These are phyloP conservation scores for Bradypodion pumilum DNA, from an alignment of 2,797 vertebrate species.

Conservation along the genomic window DNA sequence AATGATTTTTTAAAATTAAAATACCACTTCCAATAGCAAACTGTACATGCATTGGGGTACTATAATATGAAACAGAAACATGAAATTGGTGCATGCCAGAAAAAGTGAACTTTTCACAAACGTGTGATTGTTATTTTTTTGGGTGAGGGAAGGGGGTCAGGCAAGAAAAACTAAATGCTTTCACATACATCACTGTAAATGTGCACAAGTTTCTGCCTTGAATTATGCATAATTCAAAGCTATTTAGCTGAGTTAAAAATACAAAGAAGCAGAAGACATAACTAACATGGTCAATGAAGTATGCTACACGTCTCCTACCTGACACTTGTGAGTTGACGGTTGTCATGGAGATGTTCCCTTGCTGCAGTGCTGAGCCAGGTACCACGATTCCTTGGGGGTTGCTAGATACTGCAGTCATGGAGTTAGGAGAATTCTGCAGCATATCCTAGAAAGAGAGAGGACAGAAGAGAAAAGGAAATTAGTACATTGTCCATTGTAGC, in stretches of 20 bases:
- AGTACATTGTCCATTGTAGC: not conserved
- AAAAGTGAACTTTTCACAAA: no score
- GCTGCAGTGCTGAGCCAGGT: conserved; percentile 87
- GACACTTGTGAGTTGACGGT: conserved; percentile 90
- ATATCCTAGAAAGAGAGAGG: conserved; percentile 81
- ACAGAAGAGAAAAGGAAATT: not conserved
- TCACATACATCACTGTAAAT: not conserved
- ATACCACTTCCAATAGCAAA: not conserved
- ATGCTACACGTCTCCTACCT: conserved; percentile 76
- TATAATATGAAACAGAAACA: not conserved
- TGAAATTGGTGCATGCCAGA: not conserved
- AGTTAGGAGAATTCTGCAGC: conserved; percentile 93
- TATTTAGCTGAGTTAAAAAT: conserved; percentile 24
- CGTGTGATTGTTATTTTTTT: no score
- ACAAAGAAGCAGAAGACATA: conserved; percentile 38
- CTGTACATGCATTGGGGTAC: not conserved
- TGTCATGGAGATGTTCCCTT: conserved; percentile 90
- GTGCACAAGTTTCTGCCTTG: not conserved
- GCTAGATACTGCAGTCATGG: conserved; percentile 89
- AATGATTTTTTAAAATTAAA: not conserved
- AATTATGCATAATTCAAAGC: conserved; percentile 12
- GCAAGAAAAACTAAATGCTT: not conserved
- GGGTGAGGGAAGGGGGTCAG: not conserved
- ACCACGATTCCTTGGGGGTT: conserved; percentile 92
- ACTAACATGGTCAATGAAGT: conserved; percentile 39